phyloP scores from a whole-genome alignment of 1,140 invertebrate species.

The Drosophila teissieri region DNA sequence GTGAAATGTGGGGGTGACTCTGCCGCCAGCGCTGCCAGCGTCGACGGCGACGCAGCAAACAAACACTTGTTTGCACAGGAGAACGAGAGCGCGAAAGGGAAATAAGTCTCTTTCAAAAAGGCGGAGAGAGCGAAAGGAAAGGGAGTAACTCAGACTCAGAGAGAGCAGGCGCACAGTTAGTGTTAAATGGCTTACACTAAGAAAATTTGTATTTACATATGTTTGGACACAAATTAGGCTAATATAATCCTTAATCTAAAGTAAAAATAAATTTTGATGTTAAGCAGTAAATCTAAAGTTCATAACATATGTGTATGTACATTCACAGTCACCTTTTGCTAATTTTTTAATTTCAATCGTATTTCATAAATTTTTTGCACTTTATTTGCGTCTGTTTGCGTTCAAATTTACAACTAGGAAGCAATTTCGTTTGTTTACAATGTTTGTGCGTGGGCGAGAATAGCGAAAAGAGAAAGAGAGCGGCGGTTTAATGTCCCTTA shows the following conservation, averaged over 20 bases:
- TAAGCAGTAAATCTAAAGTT: no score
- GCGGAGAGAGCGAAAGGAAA: background rate
- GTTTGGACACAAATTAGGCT: background rate
- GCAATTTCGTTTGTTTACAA: constrained; percentile 71
- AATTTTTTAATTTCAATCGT: no score
- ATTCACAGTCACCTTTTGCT: no score
- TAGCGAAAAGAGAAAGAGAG: constrained; percentile 11
- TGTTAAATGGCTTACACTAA: constrained; percentile 2
- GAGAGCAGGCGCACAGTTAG: constrained; percentile 52
- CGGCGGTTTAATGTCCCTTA: constrained; percentile 27
- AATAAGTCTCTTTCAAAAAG: constrained; percentile 13
- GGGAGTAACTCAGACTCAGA: constrained; percentile 14
- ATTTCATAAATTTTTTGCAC: background rate
- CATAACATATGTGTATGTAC: no score
- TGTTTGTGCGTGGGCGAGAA: constrained; percentile 60
- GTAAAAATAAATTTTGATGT: no score
- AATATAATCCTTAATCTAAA: no score
- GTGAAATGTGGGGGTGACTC: constrained; percentile 16
- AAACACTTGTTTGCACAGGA: constrained; percentile 82
- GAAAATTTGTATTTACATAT: background rate
- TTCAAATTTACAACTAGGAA: constrained; percentile 71
- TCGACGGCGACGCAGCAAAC: constrained; percentile 58
- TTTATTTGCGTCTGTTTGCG: constrained; percentile 13
- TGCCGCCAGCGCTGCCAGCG: constrained; percentile 18
- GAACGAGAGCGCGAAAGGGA: constrained; percentile 32